phyloP scores from a whole-genome alignment of 2,797 vertebrate species.

The Clarias platycephalus region DNA sequence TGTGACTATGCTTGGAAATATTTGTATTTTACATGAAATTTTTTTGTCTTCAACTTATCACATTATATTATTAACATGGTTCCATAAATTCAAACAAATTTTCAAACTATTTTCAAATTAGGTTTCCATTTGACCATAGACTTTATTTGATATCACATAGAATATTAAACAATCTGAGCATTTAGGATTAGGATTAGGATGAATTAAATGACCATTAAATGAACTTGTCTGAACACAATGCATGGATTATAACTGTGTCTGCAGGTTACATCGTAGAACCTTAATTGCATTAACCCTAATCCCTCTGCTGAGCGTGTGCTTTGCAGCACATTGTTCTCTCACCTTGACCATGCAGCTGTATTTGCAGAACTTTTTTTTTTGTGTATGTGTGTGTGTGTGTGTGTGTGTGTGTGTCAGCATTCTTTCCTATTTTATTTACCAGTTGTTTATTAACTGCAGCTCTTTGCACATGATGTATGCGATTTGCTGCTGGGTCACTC shows the following conservation, averaged over 20 bases:
- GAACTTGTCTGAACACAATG: slow-evolving; percentile 56
- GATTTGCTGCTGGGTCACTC: not conserved
- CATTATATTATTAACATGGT: not conserved
- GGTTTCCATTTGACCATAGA: not conserved
- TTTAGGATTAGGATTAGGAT: slow-evolving; percentile 30
- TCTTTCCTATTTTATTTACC: not conserved
- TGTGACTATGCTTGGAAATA: slow-evolving; percentile 2
- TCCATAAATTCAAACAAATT: not conserved
- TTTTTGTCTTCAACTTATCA: not conserved
- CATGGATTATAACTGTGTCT: slow-evolving; percentile 69
- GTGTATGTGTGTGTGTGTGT: not conserved
- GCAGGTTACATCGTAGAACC: slow-evolving; percentile 61
- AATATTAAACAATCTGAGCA: not conserved
- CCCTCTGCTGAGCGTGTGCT: slow-evolving; percentile 41
- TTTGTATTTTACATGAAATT: not conserved
- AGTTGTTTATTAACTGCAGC: not conserved
- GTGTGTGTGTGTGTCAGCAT: slow-evolving; percentile 19
- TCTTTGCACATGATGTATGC: not conserved
- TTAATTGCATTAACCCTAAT: slow-evolving; percentile 71
- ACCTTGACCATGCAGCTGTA: not conserved
- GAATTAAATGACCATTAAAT: slow-evolving; percentile 31
- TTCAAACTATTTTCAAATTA: not conserved
- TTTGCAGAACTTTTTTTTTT: not conserved
- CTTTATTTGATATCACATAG: not conserved
- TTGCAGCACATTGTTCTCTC: not conserved